These are phyloP conservation scores for Anarhynchus alexandrinus DNA, from an alignment of 2,113 vertebrate genomes.

Conservation along the genomic window DNA sequence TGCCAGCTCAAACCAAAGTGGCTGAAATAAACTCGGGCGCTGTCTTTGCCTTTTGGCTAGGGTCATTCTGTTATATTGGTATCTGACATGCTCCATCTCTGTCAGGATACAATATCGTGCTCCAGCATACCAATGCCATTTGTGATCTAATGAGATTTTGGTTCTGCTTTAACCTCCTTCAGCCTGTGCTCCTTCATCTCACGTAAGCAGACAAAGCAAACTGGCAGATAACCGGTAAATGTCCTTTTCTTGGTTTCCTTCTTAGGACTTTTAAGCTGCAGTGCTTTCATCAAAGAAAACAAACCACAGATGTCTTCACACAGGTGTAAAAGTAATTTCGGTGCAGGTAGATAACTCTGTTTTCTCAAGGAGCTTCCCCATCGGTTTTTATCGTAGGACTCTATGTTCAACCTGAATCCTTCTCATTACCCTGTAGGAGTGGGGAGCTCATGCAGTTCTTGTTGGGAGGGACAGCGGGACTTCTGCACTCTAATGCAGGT, in stretches of 20 bases:
- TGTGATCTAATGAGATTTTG: neutral
- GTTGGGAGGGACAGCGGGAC: neutral
- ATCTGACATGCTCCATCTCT: neutral
- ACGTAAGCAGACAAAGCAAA: neutral
- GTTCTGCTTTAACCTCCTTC: neutral
- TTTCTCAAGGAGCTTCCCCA: neutral
- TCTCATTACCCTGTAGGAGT: neutral
- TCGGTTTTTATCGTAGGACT: neutral
- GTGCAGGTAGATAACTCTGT: neutral
- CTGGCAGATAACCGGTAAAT: neutral
- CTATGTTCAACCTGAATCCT: neutral
- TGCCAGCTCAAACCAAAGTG: neutral
- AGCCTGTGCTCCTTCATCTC: neutral
- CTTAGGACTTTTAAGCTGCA: neutral
- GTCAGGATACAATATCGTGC: neutral
- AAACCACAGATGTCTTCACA: neutral
- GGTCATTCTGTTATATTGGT: neutral
- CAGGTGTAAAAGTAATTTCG: neutral
- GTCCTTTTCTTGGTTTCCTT: neutral
- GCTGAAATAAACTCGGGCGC: neutral
- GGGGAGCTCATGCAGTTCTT: neutral
- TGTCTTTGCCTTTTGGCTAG: neutral
- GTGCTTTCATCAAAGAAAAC: neutral
- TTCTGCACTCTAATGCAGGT: neutral
- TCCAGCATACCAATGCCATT: neutral